Conservation (phyloP, 2,797 vertebrate species). For the Artibeus jamaicensis region DNA sequence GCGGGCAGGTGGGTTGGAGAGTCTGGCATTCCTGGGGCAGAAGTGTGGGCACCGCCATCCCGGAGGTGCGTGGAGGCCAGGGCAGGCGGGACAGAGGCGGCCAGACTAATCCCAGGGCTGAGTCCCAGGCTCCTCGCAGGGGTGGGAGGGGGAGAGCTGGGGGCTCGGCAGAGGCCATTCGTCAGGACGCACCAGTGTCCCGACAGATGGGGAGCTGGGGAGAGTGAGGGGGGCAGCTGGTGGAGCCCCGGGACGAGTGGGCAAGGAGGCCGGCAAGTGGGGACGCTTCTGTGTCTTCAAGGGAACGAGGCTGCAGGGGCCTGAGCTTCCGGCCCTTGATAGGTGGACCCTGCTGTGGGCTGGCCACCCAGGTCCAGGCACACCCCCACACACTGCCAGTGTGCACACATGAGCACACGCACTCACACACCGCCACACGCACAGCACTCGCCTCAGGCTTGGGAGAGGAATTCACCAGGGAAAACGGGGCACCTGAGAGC, state of each 20-base stretch:
- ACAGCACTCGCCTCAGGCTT: neutral
- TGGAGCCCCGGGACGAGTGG: neutral
- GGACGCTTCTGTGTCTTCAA: neutral
- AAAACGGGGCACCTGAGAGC: neutral
- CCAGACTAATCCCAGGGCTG: neutral
- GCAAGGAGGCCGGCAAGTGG: neutral
- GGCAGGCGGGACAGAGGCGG: neutral
- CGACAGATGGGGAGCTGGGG: neutral
- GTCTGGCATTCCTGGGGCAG: neutral
- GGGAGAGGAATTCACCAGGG: neutral
- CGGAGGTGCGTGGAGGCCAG: neutral
- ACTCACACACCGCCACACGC: neutral
- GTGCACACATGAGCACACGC: neutral
- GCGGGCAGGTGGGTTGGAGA: neutral
- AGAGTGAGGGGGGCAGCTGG: neutral
- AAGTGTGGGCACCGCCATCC: neutral
- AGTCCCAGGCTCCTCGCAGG: neutral
- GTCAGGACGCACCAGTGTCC: too few relatives aligned
- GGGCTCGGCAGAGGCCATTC: neutral
- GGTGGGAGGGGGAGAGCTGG: neutral
- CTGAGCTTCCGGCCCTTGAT: neutral
- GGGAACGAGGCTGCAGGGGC: neutral
- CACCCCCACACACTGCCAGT: neutral
- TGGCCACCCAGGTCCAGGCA: neutral
- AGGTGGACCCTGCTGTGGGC: too few relatives aligned